Evolutionary conservation across 2,888 invertebrate genomes (phyloP).

Genomic region (Phlogophora meticulosa): DNA sequence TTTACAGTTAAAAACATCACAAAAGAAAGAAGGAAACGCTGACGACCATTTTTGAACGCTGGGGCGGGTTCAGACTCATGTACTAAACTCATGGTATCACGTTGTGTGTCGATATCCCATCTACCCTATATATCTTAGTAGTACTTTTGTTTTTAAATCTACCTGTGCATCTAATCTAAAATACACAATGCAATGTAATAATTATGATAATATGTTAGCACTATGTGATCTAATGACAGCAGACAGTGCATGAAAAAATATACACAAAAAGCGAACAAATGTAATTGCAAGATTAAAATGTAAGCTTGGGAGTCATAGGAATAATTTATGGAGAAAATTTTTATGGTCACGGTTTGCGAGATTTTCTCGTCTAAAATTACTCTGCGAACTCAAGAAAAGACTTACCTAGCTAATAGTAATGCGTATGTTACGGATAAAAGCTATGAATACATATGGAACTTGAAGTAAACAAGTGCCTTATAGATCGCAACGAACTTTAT

Average conservation of each 20-base stretch:
- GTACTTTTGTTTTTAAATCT: neutral
- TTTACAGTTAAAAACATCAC: no score
- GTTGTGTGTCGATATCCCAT: no score
- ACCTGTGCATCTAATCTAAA: slow-evolving; percentile 11
- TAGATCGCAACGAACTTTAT: neutral
- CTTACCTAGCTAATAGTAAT: slow-evolving; percentile 30
- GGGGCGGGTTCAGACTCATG: no score
- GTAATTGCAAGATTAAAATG: slow-evolving; percentile 69
- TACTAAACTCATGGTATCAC: no score
- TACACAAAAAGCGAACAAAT: slow-evolving; percentile 79
- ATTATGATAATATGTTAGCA: slow-evolving; percentile 25
- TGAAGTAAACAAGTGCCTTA: no score
- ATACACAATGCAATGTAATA: slow-evolving; percentile 29
- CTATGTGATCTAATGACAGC: slow-evolving; percentile 63
- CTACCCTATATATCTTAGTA: neutral
- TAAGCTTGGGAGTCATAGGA: slow-evolving; percentile 73
- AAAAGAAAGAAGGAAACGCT: no score
- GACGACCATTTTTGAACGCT: no score
- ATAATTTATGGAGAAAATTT: slow-evolving; percentile 51
- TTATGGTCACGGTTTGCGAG: neutral
- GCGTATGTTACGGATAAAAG: slow-evolving; percentile 24
- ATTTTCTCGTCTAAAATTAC: slow-evolving; percentile 1
- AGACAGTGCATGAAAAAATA: slow-evolving; percentile 72
- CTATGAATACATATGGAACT: no score
- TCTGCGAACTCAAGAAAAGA: slow-evolving; percentile 1